Percentiles rank a stretch among this genome's conserved stretches.
These are phyloP conservation scores for Calonectris borealis DNA, from an alignment of 2,113 vertebrate species.

Conservation along the genomic window DNA sequence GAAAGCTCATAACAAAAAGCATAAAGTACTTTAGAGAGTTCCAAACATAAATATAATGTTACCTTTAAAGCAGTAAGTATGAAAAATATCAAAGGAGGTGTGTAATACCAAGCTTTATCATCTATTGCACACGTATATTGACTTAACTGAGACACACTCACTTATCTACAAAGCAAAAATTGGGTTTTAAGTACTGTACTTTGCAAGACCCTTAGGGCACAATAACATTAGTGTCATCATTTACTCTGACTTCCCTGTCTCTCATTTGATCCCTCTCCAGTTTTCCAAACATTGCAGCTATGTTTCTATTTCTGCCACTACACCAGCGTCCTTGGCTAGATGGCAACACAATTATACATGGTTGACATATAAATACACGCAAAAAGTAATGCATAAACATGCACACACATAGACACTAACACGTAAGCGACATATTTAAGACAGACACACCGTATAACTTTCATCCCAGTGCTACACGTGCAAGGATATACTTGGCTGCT, in stretches of 20 bases:
- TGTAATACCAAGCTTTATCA: constrained; percentile 50
- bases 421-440: background rate
- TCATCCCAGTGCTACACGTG: background rate
- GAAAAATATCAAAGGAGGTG: constrained; percentile 48
- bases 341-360: background rate
- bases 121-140: constrained; percentile 12
- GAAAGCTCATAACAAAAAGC: background rate
- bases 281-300: background rate
- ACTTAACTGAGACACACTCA: constrained; percentile 42
- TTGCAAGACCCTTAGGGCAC: constrained; percentile 52
- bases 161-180: constrained; percentile 67
- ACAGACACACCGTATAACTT: background rate
- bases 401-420: background rate
- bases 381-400: background rate
- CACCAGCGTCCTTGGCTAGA: background rate
- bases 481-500: background rate
- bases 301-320: background rate
- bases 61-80: constrained; percentile 37
- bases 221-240: constrained; percentile 50
- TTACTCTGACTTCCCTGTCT: background rate
- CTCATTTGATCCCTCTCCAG: background rate
- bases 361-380: background rate
- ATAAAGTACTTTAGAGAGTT: background rate
- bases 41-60: background rate
- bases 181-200: constrained; percentile 53